Evolutionary conservation across 1,140 invertebrate genomes (phyloP).

Genomic region (Rhagoletis zephyria): DNA sequence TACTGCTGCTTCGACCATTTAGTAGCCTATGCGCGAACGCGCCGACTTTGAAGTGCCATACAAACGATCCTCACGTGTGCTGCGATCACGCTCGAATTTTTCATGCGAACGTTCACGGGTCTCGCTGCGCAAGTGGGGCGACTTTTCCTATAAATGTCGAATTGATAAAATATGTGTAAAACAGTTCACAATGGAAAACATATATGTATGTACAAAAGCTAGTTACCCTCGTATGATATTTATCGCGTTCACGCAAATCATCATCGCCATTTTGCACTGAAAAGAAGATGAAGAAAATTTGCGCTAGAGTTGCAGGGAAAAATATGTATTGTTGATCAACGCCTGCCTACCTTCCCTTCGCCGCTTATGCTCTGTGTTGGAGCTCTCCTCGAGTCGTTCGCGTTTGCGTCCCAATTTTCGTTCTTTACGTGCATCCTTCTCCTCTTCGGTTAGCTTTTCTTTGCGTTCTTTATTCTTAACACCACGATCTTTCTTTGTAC

Average conservation of each 20-base stretch:
- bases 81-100: conserved; percentile 64
- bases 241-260: conserved; percentile 67
- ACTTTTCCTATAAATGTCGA: conserved; percentile 65
- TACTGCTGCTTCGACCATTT: conserved; percentile 57
- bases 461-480: conserved; percentile 77
- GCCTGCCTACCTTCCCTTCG: conserved; percentile 80
- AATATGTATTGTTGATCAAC: conserved; percentile 17
- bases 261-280: conserved; percentile 71
- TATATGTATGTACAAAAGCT: not conserved
- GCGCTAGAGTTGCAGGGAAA: not conserved
- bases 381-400: conserved; percentile 80
- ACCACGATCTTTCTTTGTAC: conserved; percentile 80
- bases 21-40: conserved; percentile 68
- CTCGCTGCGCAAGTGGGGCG: conserved; percentile 61
- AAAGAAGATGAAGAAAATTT: conserved; percentile 55
- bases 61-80: conserved; percentile 65
- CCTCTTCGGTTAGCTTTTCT: conserved; percentile 76
- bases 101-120: conserved; percentile 69
- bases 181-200: not conserved
- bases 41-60: conserved; percentile 66
- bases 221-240: conserved; percentile 67
- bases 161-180: not conserved
- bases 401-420: conserved; percentile 83
- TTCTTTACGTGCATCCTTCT: conserved; percentile 83
- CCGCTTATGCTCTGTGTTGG: conserved; percentile 80